Evolutionary conservation across 2,113 vertebrate genomes (phyloP), one percentile per base, ranked within the genome.

Genomic region (Machaerirhynchus nigripectus): DNA sequence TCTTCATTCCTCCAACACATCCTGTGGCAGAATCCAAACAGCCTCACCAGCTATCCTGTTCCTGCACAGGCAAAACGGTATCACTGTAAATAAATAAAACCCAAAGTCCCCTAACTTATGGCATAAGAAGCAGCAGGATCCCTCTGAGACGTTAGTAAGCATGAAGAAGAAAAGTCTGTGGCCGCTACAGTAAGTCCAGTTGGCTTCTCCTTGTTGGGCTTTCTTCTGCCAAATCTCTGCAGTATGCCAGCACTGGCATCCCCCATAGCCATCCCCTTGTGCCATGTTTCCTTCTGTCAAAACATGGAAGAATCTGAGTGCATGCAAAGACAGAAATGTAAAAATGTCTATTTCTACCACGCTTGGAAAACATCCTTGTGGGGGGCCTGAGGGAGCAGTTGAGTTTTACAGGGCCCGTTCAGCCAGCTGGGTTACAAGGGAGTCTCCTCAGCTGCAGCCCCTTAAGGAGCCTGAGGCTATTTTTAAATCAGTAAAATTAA

Each of bases 291-390:
- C 52, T 68, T 73, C 80, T 80, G 30, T 44, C 68, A 86, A 55
- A 92, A 26, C 61, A 31, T 0, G 0, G 22, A 20, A 35, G 15
- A 82, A 74, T 8, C 6, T 0, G 27, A 78, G 28, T 13, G 28
- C 13, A 2, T 7, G 17, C 27, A 69, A 44, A 83, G 52, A 44
- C 57, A 85, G n/a, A 81, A 82, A 52, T 5, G 4, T 33, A 78
- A 52, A 71, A 64, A 44, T 7, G 5, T 9, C 15, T 57, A 2
- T 75, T 88, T 64, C 44, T 77, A n/a, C 31, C 50, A 35, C 3
- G 0, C 37, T n/a, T 69, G 37, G 44, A n/a, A 56, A 86, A 57
- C 6, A 5, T 20, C 35, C 12, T 37, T 22, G 30, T 6, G 12
- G 6, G n/a, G 14, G 13, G 76, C 15, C 37, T 5, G 10, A 68